Evolutionary conservation across 2,888 invertebrate genomes (phyloP), one percentile per base, ranked within the genome.

Genomic region (Microplitis deprimator): DNA sequence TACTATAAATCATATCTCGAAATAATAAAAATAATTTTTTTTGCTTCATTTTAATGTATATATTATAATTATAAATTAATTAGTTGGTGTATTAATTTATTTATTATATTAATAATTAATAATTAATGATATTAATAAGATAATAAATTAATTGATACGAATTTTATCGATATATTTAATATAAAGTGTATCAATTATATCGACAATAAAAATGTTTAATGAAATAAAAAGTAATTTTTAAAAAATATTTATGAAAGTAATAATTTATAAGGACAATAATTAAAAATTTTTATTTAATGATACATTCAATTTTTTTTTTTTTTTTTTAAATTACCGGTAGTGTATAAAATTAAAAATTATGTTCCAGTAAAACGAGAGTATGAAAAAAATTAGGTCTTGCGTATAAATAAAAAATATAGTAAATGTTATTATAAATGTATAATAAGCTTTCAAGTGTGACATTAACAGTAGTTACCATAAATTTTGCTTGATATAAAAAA

Each of bases 191-290:
- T 87, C 84, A 86, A 86, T 87, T 87, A 83, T 84, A 83, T 82
- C 80, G 88, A 89, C 87, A 89, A 89, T 88, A 88, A 71, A 88
- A 77, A 82, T 75, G 80, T 73, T 72, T 81, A 80, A 68, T 72
- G 82, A 82, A 80, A 77, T 76, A 67, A 74, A 78, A 72, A 62
- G 62, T 17, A 16, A 64, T 4, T 29, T 29, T 59, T 16, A 50
- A 20, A 8, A 84, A 85, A 85, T 13, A 60, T 59, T 29, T 83
- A 82, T 81, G 81, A 85, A 86, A 84, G 81, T 83, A 82, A 81
- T 83, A 50, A 83, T 79, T 81, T 83, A 83, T 83, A 83, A 83
- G 79, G 82, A 84, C 84, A 85, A 87, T 86, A 85, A 85, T 70
- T 39, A 62, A 69, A 68, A 20, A 64, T 50, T 50, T 50, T 50